Conservation (phyloP, 2,797 vertebrate species). For the Darevskia nairensis region DNA sequence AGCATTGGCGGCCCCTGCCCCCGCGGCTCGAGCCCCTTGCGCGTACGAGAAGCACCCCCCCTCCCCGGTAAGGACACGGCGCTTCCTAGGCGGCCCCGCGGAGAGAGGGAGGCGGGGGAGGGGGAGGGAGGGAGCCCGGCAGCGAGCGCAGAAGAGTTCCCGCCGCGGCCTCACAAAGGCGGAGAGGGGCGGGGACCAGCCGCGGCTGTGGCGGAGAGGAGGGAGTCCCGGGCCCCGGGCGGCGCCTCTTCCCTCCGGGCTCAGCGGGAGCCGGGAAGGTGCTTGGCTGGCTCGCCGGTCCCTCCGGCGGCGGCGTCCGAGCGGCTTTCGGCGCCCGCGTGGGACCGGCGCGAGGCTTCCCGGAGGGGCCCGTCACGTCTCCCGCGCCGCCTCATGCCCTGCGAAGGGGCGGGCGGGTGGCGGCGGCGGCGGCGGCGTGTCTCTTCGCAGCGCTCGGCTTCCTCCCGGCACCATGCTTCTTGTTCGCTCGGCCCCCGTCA, state of each 20-base stretch:
- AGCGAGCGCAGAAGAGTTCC: background rate
- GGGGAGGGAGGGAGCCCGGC: background rate
- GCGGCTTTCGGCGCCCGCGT: background rate
- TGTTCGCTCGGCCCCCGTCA: background rate
- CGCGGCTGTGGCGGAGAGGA: background rate
- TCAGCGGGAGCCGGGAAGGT: background rate
- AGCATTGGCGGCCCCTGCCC: no score
- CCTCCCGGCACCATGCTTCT: background rate
- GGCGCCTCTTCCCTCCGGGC: background rate
- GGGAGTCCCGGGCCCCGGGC: slow-evolving; percentile 4
- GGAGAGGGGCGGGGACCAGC: slow-evolving; percentile 39
- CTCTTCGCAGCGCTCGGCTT: background rate
- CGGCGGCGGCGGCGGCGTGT: background rate
- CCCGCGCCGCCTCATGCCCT: background rate
- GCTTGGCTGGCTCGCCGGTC: background rate
- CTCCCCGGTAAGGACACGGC: slow-evolving; percentile 23
- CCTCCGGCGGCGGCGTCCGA: background rate
- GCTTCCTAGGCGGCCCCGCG: background rate
- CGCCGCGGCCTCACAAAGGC: slow-evolving; percentile 44
- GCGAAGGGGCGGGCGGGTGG: background rate
- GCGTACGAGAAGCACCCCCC: background rate
- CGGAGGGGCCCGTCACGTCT: background rate
- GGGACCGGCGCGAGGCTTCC: no score
- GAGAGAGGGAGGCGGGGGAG: no score
- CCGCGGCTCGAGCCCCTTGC: no score